These are phyloP conservation scores for Schrankia costaestrigalis DNA, from an alignment of 2,888 invertebrate genomes.

Conservation along the genomic window DNA sequence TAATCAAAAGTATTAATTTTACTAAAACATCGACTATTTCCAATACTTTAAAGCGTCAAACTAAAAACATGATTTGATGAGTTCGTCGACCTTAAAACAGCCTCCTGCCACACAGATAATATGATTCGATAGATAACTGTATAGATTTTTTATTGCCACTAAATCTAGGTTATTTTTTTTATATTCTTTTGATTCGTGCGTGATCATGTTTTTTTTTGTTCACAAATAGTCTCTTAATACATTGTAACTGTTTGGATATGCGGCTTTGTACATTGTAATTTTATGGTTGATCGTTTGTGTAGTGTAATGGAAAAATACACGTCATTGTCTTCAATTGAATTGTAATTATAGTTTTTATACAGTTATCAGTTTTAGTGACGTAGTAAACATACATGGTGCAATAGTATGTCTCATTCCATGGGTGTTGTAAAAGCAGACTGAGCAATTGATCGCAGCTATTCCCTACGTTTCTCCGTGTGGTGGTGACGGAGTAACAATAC, in stretches of 20 bases:
- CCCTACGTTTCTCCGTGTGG: no score
- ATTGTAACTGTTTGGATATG: slow-evolving; percentile 35
- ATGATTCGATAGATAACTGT: slow-evolving; percentile 78
- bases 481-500: no score
- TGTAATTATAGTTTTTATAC: no score
- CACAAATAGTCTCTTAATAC: slow-evolving; percentile 29
- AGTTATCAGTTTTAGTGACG: no score
- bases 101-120: slow-evolving; percentile 64
- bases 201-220: slow-evolving; percentile 43
- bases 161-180: slow-evolving; percentile 64
- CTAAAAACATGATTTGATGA: slow-evolving; percentile 54
- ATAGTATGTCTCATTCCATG: no score
- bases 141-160: slow-evolving; percentile 62
- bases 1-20: slow-evolving; percentile 20
- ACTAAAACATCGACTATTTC: slow-evolving; percentile 44
- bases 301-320: slow-evolving; percentile 17
- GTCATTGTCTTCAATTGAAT: slow-evolving; percentile 25
- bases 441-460: no score
- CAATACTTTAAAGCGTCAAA: slow-evolving; percentile 46
- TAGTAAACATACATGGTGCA: no score
- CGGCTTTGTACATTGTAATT: slow-evolving; percentile 27
- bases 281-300: slow-evolving; percentile 16
- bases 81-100: slow-evolving; percentile 51
- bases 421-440: no score
- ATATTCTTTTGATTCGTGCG: slow-evolving; percentile 66